Base-by-base conservation (phyloP, 1,140 invertebrate species). In the Trachelipus rathkii region DNA sequence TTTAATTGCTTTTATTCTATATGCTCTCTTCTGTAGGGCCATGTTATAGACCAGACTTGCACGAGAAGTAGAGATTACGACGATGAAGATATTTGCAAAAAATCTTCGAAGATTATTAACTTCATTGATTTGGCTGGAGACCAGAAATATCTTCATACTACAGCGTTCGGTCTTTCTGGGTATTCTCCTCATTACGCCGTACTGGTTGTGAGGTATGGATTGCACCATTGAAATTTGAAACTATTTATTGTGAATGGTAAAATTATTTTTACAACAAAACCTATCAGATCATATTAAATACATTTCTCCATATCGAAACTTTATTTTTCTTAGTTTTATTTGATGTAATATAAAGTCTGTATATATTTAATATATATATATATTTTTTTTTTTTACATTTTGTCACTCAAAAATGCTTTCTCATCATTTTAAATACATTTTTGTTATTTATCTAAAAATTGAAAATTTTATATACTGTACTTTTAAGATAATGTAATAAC, bases 91-190 rank as follows among this genome's bases (percentile, higher is more conserved):
- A 98, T 99, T 70, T 95, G 93, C 81, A 94, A 96, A 82, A 87
- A 90, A 74, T 94, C 93, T 2, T 91, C 92, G 8, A 97, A 96
- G 86, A 86, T 98, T 50, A 92, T 99, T 0, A 96, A 95, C 0
- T 94, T 99, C 82, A 92, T 99, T 83, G 97, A 99, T 87, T 87
- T 99, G 78, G 96, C 96, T 8, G 97, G 97, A 0, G 95, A 99
- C 87, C 91, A 92, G 78, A 98, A 98, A 84, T 99, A 99, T 84
- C 88, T 98, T 81, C 89, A 93, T 82, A 99, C 97, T 76, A 99
- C 97, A 10, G 90, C 98, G 45, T 92, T 96, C 83, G 96, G 96
- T 0, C 85, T 99, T 3, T 95, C 93, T 10, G 95, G 95, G 0
- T 96, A 98, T 87, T 93, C 90, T 15, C 96, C 97, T 0, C 95